Conservation (phyloP, 2,797 vertebrate genomes). For the Furcifer pardalis region DNA sequence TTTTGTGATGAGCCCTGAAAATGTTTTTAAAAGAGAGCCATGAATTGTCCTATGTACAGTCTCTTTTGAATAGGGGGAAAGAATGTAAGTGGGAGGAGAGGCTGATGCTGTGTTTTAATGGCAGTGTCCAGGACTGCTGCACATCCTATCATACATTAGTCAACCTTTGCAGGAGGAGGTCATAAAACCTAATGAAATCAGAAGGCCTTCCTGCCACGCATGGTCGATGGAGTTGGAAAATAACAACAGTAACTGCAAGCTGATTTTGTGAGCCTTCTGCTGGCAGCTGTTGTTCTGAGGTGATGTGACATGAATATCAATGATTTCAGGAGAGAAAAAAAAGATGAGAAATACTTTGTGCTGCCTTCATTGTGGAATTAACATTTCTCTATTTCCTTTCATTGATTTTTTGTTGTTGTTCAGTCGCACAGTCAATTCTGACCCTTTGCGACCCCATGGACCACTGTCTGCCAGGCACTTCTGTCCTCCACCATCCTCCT, state of each 20-base stretch:
- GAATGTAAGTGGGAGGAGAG: neutral
- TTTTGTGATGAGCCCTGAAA: slow-evolving; percentile 40
- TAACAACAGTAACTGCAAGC: neutral
- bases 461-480: no score
- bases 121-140: neutral
- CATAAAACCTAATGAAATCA: slow-evolving; percentile 39
- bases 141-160: slow-evolving; percentile 10
- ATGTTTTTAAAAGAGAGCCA: neutral
- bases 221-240: slow-evolving; percentile 29
- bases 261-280: slow-evolving; percentile 20
- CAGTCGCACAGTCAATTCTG: no score
- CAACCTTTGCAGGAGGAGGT: slow-evolving; percentile 15
- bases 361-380: slow-evolving; percentile 3
- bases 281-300: neutral
- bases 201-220: slow-evolving; percentile 26
- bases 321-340: neutral
- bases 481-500: no score
- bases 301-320: neutral
- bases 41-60: neutral
- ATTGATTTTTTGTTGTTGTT: no score
- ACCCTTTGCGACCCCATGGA: no score
- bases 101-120: rapidly evolving
- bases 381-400: slow-evolving; percentile 10
- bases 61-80: no score
- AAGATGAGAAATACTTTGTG: slow-evolving; percentile 7